Evolutionary conservation across 1,140 invertebrate species (phyloP).

Genomic region (Drosophila virilis): DNA sequence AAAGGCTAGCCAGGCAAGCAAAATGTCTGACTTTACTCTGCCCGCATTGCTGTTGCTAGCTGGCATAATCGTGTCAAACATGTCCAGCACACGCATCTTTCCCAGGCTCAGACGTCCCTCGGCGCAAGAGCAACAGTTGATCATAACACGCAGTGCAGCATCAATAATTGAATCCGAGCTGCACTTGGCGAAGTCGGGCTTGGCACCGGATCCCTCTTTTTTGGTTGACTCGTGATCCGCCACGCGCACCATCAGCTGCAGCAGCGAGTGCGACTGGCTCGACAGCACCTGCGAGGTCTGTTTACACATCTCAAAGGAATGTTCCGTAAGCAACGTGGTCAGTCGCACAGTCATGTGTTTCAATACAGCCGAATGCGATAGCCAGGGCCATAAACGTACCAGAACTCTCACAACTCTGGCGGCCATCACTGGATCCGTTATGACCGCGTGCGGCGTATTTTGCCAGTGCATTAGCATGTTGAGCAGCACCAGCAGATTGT

Average conservation of each 20-base stretch:
- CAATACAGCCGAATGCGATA: constrained; percentile 60
- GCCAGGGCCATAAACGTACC: constrained; percentile 72
- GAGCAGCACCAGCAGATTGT: constrained; percentile 61
- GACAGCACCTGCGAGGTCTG: constrained; percentile 46
- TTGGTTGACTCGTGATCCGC: constrained; percentile 65
- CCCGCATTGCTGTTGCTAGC: neutral
- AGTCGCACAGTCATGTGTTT: constrained; percentile 57
- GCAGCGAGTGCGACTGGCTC: constrained; percentile 58
- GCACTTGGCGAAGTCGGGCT: neutral
- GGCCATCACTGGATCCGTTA: constrained; percentile 48
- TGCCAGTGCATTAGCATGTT: constrained; percentile 69
- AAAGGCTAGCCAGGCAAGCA: constrained; percentile 85
- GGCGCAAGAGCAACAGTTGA: constrained; percentile 69
- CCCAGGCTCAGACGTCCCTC: constrained; percentile 63
- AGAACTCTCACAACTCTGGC: constrained; percentile 33
- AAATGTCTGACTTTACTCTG: constrained; percentile 83
- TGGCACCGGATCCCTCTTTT: constrained; percentile 32
- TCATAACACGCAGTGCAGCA: constrained; percentile 57
- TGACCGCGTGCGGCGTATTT: constrained; percentile 35
- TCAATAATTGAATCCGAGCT: constrained; percentile 34
- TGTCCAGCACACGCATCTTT: constrained; percentile 82
- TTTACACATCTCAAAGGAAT: constrained; percentile 72
- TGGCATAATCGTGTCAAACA: constrained; percentile 76
- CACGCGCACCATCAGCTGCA: constrained; percentile 65
- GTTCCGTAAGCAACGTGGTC: constrained; percentile 63